These are phyloP conservation scores for Phylloscopus trochiloides DNA, from an alignment of 2,113 vertebrate species.

Conservation along the genomic window DNA sequence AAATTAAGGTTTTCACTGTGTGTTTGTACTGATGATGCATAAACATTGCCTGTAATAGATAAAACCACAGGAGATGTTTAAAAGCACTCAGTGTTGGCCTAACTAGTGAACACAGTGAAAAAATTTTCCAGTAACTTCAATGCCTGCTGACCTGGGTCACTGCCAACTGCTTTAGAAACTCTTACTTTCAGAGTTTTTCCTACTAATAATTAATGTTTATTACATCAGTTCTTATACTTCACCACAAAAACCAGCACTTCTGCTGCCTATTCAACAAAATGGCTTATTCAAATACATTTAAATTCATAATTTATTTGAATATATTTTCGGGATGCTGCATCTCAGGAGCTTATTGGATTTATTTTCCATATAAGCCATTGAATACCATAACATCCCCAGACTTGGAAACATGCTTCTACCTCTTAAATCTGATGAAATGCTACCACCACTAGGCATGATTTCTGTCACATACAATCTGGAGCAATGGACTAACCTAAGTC, in stretches of 20 bases:
- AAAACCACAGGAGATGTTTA: not conserved
- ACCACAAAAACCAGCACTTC: not conserved
- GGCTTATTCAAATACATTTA: not conserved
- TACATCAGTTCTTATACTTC: not conserved
- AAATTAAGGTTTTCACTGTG: not conserved
- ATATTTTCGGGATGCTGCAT: not conserved
- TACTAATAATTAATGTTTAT: not conserved
- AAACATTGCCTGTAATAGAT: not conserved
- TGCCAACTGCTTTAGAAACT: not conserved
- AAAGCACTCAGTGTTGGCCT: not conserved
- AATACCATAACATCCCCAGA: not conserved
- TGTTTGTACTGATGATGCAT: not conserved
- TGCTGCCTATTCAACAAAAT: not conserved
- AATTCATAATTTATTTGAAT: not conserved
- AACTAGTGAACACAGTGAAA: not conserved
- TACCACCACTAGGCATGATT: constrained; percentile 23
- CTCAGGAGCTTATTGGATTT: not conserved
- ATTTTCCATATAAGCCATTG: not conserved
- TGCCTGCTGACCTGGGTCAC: not conserved
- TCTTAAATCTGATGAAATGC: constrained; percentile 33
- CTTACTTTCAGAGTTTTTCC: not conserved
- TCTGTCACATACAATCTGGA: not conserved
- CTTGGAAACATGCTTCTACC: constrained; percentile 27
- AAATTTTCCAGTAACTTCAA: not conserved
- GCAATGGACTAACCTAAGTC: not conserved